Percentiles rank a stretch among this genome's conserved stretches.
phyloP scores from a whole-genome alignment of 2,113 vertebrate species.

The Elgaria multicarinata region DNA sequence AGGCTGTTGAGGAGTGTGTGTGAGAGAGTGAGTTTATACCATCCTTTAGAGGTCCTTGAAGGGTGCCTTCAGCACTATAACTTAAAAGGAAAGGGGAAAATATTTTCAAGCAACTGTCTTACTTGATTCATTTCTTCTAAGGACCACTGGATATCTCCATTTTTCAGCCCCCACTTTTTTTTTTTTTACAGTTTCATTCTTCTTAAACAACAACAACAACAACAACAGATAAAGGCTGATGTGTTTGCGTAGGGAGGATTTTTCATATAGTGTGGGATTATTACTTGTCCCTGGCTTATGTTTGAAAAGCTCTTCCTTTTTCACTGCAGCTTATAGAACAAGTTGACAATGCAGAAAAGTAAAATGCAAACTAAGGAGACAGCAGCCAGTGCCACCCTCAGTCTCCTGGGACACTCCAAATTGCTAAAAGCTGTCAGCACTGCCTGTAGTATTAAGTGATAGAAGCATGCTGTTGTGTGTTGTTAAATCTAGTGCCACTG shows the following conservation, averaged over 20 bases:
- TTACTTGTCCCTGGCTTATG: conserved; percentile 30
- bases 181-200: conserved; percentile 33
- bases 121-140: conserved; percentile 40
- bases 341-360: conserved; percentile 62
- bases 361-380: conserved; percentile 59
- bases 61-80: conserved; percentile 49
- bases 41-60: conserved; percentile 52
- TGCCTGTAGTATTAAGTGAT: conserved; percentile 66
- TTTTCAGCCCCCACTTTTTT: conserved; percentile 8
- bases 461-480: conserved; percentile 60
- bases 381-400: conserved; percentile 34
- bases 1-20: conserved; percentile 51
- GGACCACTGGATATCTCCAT: conserved; percentile 7
- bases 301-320: conserved; percentile 18
- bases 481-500: conserved; percentile 71
- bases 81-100: conserved; percentile 59
- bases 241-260: background rate
- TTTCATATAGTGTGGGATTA: conserved; percentile 26
- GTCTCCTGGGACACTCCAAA: conserved; percentile 47
- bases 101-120: conserved; percentile 41
- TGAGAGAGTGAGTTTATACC: conserved; percentile 54
- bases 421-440: conserved; percentile 65
- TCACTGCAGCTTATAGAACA: conserved; percentile 30
- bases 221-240: background rate
- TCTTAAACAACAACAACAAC: too few species aligned